Conservation (phyloP, 2,113 vertebrate genomes). For the Pedetes capensis region DNA sequence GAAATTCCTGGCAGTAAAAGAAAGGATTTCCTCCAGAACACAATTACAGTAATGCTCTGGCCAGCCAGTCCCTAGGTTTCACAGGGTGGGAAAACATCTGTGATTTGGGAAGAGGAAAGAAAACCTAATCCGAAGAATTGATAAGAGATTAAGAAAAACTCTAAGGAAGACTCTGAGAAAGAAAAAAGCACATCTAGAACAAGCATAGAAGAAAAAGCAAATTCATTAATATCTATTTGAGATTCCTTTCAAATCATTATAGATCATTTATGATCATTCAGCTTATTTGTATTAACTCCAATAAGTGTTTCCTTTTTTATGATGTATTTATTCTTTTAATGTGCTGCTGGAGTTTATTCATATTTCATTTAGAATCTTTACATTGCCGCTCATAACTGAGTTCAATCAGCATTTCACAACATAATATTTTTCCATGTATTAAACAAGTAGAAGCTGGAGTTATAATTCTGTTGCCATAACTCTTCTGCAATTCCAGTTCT, state of each 20-base stretch:
- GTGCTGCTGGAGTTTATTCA: no score
- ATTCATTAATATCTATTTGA: slow-evolving; percentile 48
- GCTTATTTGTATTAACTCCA: background rate
- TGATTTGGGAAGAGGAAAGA: slow-evolving; percentile 63
- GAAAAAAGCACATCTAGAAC: background rate
- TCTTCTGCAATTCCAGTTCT: background rate
- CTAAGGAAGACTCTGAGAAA: background rate
- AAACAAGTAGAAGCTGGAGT: background rate
- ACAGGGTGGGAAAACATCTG: slow-evolving; percentile 76
- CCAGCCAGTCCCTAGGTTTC: slow-evolving; percentile 76
- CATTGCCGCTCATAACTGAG: no score
- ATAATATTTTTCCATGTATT: background rate
- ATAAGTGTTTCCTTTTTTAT: no score
- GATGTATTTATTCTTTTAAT: no score
- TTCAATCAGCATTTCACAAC: background rate
- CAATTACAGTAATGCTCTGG: slow-evolving; percentile 70
- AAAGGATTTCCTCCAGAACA: slow-evolving; percentile 84
- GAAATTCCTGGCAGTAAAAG: slow-evolving; percentile 80
- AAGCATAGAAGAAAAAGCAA: background rate
- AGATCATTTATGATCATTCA: background rate
- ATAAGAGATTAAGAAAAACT: background rate
- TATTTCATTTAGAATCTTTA: no score
- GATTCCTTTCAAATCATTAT: background rate
- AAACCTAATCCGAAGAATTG: slow-evolving; percentile 29
- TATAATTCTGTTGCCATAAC: background rate